phyloP scores from a whole-genome alignment of 2,113 vertebrate species.

The Cheirogaleus medius region DNA sequence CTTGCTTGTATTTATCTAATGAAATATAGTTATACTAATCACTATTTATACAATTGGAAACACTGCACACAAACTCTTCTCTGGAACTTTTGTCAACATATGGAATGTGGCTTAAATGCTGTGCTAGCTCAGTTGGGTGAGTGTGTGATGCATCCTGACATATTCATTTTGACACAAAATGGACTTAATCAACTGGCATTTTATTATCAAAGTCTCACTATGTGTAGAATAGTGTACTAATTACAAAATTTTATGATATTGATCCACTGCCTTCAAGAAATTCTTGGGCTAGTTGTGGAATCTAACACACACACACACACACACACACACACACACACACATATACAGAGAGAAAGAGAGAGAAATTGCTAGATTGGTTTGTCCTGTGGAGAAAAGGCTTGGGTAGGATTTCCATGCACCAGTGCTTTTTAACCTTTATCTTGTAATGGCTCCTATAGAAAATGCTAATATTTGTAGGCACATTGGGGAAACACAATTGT shows the following conservation, averaged over 20 bases:
- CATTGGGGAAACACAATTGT: not conserved
- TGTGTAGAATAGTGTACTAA: not conserved
- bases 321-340: not conserved
- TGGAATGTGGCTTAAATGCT: not conserved
- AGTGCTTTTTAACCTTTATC: not conserved
- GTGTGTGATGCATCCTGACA: not conserved
- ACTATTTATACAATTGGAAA: not conserved
- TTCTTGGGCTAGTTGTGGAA: not conserved
- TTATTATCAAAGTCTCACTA: not conserved
- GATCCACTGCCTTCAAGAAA: not conserved
- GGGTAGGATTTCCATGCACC: not conserved
- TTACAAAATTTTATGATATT: not conserved
- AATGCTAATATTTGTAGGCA: not conserved
- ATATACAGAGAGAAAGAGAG: not conserved
- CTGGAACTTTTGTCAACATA: not conserved
- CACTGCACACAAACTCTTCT: not conserved
- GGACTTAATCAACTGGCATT: not conserved
- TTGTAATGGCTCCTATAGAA: not conserved
- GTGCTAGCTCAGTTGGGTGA: not conserved
- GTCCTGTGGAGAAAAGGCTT: not conserved
- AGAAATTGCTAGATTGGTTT: not conserved
- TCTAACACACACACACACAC: rapidly evolving
- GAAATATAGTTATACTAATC: not conserved
- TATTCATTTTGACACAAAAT: not conserved
- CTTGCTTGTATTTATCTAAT: not conserved